These are phyloP conservation scores for Capromys pilorides DNA, from an alignment of 2,797 vertebrate genomes.

Conservation along the genomic window DNA sequence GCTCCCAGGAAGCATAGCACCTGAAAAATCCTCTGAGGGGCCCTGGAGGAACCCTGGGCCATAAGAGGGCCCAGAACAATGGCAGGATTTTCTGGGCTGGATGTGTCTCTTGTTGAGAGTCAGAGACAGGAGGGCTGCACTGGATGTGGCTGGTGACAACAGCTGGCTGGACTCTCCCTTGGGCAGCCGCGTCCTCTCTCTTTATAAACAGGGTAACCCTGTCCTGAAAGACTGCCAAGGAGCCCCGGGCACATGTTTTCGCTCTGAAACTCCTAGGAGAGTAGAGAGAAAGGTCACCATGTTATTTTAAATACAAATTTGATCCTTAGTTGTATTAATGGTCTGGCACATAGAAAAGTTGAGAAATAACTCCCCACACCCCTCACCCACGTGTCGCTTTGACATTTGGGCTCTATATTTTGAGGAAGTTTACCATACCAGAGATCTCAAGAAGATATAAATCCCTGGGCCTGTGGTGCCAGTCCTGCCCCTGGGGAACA, in stretches of 20 bases:
- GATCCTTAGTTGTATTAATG: conserved; percentile 30
- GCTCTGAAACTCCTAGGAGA: conserved; percentile 47
- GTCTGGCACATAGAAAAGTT: neutral
- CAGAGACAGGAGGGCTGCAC: accelerated
- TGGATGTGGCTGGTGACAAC: neutral
- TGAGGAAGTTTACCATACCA: neutral
- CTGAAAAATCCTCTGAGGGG: conserved; percentile 1
- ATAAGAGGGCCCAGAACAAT: neutral
- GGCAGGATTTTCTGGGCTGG: neutral
- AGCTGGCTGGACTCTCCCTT: neutral
- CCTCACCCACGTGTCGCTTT: neutral
- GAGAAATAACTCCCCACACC: conserved; percentile 15
- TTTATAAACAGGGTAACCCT: neutral
- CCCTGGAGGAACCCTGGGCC: neutral
- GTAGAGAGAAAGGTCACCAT: conserved; percentile 41
- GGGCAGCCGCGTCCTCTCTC: neutral
- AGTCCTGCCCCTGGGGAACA: no score
- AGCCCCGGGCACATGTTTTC: neutral
- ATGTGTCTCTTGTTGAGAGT: neutral
- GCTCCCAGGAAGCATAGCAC: neutral
- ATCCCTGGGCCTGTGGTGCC: no score
- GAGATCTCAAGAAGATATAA: neutral
- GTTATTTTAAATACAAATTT: conserved; percentile 66
- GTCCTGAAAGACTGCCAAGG: neutral
- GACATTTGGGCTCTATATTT: conserved; percentile 39